Percentiles rank a stretch among this genome's conserved stretches.
Conservation (phyloP, 2,888 invertebrate species). For the Caenorhabditis wallacei region DNA sequence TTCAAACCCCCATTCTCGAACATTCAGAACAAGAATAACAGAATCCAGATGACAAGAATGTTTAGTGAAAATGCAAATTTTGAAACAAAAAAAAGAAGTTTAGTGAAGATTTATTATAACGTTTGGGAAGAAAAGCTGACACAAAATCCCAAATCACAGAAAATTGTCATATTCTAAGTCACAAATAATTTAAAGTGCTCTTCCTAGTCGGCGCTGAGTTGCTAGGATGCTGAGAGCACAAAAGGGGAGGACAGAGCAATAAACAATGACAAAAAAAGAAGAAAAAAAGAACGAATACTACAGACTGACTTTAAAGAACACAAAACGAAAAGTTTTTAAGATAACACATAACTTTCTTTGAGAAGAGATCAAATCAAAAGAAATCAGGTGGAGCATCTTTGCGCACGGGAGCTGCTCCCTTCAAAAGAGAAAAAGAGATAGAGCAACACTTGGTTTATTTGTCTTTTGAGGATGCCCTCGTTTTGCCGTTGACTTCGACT, state of each 20-base stretch:
- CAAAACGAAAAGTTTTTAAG: slow-evolving; percentile 6
- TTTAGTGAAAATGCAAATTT: neutral
- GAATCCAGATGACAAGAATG: too few relatives aligned
- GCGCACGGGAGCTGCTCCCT: slow-evolving; percentile 23
- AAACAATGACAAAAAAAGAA: slow-evolving; percentile 11
- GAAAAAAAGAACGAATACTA: slow-evolving; percentile 20
- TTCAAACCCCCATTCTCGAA: too few relatives aligned
- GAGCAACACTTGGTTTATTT: slow-evolving; percentile 57
- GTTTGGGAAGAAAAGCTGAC: slow-evolving; percentile 5
- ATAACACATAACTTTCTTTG: neutral
- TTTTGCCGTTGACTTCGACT: slow-evolving; percentile 13
- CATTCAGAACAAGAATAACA: too few relatives aligned
- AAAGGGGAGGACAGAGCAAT: slow-evolving; percentile 23
- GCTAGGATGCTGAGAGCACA: slow-evolving; percentile 42
- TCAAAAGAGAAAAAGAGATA: slow-evolving; percentile 9
- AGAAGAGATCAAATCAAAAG: slow-evolving; percentile 16
- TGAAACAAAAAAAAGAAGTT: neutral
- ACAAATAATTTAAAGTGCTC: slow-evolving; percentile 50
- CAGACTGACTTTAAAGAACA: slow-evolving; percentile 7
- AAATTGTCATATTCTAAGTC: slow-evolving; percentile 37
- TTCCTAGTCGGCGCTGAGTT: slow-evolving; percentile 42
- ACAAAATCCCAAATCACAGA: slow-evolving; percentile 34
- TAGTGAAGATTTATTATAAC: neutral
- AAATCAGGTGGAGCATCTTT: slow-evolving; percentile 39
- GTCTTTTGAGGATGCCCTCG: slow-evolving; percentile 60